phyloP scores from a whole-genome alignment of 2,113 vertebrate species.

The Nymphicus hollandicus region DNA sequence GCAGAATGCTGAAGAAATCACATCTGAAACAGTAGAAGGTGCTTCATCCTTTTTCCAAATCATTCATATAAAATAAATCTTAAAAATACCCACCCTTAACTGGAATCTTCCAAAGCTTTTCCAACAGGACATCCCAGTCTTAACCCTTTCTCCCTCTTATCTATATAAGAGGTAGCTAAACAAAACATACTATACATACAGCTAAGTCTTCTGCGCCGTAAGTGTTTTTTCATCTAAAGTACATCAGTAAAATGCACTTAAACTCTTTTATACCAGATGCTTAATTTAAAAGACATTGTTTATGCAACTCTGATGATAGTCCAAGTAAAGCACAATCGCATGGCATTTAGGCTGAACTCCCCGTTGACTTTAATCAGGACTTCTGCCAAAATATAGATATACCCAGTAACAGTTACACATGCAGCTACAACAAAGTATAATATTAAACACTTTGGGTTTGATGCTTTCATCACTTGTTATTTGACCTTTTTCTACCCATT shows the following conservation, averaged over 20 bases:
- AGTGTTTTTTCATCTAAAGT: neutral
- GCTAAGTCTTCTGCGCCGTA: neutral
- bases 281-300: constrained; percentile 11
- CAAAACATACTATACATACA: neutral
- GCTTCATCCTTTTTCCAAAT: neutral
- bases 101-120: neutral
- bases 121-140: neutral
- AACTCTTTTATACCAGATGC: neutral
- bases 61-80: neutral
- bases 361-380: neutral
- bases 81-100: neutral
- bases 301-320: neutral
- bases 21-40: neutral
- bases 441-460: neutral
- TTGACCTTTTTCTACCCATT: neutral
- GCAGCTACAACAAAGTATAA: neutral
- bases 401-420: neutral
- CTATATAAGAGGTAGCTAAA: neutral
- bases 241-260: neutral
- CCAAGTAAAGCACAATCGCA: neutral
- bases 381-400: neutral
- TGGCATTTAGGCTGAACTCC: neutral
- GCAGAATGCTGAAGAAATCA: neutral
- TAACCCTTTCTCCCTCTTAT: neutral
- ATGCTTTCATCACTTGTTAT: neutral